phyloP scores from a whole-genome alignment of 2,797 vertebrate species.

The Artibeus jamaicensis region DNA sequence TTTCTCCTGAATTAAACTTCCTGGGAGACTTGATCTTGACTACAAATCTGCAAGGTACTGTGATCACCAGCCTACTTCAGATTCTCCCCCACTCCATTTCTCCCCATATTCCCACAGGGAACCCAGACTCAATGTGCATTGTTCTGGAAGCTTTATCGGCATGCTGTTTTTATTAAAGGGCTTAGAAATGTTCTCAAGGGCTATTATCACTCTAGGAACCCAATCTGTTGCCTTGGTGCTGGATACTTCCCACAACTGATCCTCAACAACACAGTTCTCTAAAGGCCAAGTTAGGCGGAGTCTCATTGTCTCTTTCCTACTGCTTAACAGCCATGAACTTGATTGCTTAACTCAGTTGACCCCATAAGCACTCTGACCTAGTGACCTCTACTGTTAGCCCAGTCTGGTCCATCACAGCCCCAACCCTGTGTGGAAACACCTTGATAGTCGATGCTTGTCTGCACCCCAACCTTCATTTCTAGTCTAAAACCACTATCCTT shows the following conservation, averaged over 20 bases:
- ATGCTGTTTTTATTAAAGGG: constrained; percentile 73
- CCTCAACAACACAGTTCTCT: not conserved
- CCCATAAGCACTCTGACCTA: not conserved
- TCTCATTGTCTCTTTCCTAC: not conserved
- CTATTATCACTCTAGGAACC: constrained; percentile 80
- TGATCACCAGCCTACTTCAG: constrained; percentile 39
- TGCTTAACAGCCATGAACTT: not conserved
- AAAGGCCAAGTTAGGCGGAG: not conserved
- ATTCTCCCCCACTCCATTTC: not conserved
- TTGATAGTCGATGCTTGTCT: not conserved
- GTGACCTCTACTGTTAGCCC: not conserved
- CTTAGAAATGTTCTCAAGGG: constrained; percentile 81
- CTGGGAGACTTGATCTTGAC: constrained; percentile 26
- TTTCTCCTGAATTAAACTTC: constrained; percentile 25
- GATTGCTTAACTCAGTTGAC: not conserved
- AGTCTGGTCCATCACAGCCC: not conserved
- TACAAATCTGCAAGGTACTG: not conserved
- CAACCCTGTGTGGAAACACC: not conserved
- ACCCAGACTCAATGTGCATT: not conserved
- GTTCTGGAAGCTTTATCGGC: constrained; percentile 15
- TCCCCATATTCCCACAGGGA: not conserved
- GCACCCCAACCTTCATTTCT: not conserved
- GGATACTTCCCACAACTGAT: constrained; percentile 47
- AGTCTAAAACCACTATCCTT: not conserved
- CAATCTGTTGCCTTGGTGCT: constrained; percentile 55